phyloP scores from a whole-genome alignment of 2,113 vertebrate species.

The Anhinga rufa region DNA sequence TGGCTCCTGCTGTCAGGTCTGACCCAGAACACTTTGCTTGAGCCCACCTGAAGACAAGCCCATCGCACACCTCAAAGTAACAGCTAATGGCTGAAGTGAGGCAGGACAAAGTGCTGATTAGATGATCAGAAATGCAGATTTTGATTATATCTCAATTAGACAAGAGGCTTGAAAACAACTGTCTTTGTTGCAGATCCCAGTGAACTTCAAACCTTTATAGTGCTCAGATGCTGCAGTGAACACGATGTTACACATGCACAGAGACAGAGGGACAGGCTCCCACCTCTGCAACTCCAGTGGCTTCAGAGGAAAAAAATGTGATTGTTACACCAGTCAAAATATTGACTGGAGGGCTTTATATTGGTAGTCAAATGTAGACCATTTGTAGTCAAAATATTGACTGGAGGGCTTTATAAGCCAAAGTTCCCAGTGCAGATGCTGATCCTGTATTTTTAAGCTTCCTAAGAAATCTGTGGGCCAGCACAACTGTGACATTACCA shows the following conservation, averaged over 20 bases:
- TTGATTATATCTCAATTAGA: neutral
- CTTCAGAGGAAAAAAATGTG: neutral
- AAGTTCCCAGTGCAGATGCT: neutral
- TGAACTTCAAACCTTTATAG: neutral
- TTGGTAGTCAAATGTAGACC: too few species aligned
- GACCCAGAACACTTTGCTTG: neutral
- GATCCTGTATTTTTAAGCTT: neutral
- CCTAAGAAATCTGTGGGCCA: neutral
- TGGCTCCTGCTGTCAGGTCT: neutral
- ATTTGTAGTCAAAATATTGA: neutral
- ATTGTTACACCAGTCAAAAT: neutral
- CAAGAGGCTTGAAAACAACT: neutral
- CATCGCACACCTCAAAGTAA: neutral
- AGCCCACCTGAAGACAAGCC: neutral
- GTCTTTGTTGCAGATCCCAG: neutral
- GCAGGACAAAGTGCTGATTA: neutral
- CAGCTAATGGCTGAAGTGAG: neutral
- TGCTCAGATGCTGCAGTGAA: neutral
- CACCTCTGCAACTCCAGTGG: neutral
- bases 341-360: neutral
- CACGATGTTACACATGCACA: neutral
- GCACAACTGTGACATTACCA: neutral
- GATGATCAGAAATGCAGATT: neutral
- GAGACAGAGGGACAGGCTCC: neutral
- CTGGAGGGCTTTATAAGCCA: neutral